Evolutionary conservation across 1,140 invertebrate species (phyloP).

Genomic region (Drosophila watanabei): DNA sequence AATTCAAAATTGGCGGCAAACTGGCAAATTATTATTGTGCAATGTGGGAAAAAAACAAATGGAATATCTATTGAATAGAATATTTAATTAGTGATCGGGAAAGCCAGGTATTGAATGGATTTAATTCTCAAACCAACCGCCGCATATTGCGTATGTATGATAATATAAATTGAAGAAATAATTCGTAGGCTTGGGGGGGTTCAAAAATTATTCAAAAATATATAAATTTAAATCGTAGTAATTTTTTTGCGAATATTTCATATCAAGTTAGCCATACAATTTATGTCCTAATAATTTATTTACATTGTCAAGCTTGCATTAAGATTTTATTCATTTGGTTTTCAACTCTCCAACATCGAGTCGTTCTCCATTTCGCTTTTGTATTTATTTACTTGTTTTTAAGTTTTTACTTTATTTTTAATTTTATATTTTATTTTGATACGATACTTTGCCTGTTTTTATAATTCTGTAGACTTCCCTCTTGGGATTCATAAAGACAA

Average conservation of each 20-base stretch:
- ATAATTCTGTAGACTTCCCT: not conserved
- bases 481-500: not conserved
- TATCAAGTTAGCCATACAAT: not conserved
- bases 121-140: not conserved
- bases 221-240: no score
- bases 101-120: not conserved
- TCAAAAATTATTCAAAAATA: fast-evolving
- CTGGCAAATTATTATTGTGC: slow-evolving; percentile 21
- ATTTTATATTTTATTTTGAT: not conserved
- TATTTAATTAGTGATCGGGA: slow-evolving; percentile 29
- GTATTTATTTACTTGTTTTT: not conserved
- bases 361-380: not conserved
- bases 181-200: not conserved
- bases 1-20: slow-evolving; percentile 21
- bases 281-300: not conserved
- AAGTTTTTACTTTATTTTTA: not conserved
- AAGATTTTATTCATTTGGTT: not conserved
- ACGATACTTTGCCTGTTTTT: not conserved
- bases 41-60: not conserved
- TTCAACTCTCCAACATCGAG: not conserved
- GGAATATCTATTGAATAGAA: slow-evolving; percentile 21
- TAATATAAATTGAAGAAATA: not conserved
- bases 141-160: no score
- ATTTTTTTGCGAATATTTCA: not conserved
- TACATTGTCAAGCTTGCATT: not conserved